phyloP scores from a whole-genome alignment of 2,888 invertebrate species.

The Nineta flava region DNA sequence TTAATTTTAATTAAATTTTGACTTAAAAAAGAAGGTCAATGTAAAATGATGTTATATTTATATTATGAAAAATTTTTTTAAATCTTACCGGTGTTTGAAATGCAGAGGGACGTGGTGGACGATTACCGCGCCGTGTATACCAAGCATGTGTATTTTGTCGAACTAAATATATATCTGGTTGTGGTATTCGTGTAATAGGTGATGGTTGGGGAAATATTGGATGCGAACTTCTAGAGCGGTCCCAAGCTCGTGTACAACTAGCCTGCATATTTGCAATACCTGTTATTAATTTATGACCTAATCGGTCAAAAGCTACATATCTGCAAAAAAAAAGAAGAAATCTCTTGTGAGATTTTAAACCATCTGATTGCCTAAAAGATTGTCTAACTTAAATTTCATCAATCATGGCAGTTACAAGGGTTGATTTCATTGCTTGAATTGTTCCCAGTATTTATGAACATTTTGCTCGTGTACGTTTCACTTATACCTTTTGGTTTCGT shows the following conservation, averaged over 20 bases:
- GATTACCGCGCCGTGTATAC: conserved; percentile 4
- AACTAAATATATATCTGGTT: neutral
- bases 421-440: no score
- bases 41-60: no score
- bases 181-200: conserved; percentile 2
- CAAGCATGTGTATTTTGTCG: neutral
- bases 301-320: conserved; percentile 69
- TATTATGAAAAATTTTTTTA: no score
- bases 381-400: no score
- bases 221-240: conserved; percentile 32
- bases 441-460: no score
- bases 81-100: neutral
- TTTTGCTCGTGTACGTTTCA: no score
- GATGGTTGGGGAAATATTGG: conserved; percentile 14
- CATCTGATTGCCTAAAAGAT: no score
- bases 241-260: conserved; percentile 11
- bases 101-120: neutral
- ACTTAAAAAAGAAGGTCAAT: no score
- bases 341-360: neutral
- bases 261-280: conserved; percentile 53
- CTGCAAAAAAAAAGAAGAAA: conserved; percentile 26
- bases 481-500: no score
- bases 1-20: no score
- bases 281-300: conserved; percentile 68
- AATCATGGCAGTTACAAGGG: no score